These are phyloP conservation scores for Amphipoea oculea DNA, from an alignment of 2,888 invertebrate genomes.

Conservation along the genomic window DNA sequence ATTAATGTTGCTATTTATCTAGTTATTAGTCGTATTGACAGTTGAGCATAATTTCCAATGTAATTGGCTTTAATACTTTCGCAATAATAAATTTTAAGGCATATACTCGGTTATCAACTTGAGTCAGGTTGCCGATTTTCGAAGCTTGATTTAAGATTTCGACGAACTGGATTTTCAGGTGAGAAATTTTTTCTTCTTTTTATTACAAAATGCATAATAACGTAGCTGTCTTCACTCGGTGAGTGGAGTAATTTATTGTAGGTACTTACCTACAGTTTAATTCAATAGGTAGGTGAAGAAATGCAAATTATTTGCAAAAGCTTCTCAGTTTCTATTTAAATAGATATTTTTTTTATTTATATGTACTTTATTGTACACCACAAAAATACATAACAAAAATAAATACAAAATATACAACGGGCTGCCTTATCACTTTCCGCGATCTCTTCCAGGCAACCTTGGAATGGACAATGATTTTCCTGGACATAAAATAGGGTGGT, in stretches of 20 bases:
- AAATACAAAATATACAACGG: too few relatives aligned
- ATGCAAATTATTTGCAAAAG: neutral
- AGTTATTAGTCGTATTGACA: constrained; percentile 46
- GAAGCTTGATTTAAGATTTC: constrained; percentile 10
- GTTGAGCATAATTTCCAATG: constrained; percentile 34
- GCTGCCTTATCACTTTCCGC: too few relatives aligned
- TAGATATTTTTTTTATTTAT: neutral
- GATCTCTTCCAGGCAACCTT: too few relatives aligned
- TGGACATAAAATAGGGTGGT: too few relatives aligned
- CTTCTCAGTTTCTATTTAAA: neutral
- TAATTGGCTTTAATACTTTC: constrained; percentile 30
- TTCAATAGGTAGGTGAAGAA: neutral
- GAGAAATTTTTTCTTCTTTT: constrained; percentile 20
- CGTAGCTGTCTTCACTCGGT: neutral
- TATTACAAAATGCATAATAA: neutral
- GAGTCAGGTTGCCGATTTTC: constrained; percentile 15
- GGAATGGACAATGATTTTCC: too few relatives aligned
- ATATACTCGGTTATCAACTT: constrained; percentile 26
- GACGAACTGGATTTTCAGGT: constrained; percentile 11
- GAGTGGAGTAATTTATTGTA: neutral
- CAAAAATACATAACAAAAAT: too few relatives aligned
- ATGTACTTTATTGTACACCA: too few relatives aligned
- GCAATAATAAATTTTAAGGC: constrained; percentile 10
- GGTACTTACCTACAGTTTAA: neutral
- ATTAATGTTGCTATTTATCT: constrained; percentile 58